These are phyloP conservation scores for Jaculus jaculus DNA, from an alignment of 2,113 vertebrate species.

Conservation along the genomic window DNA sequence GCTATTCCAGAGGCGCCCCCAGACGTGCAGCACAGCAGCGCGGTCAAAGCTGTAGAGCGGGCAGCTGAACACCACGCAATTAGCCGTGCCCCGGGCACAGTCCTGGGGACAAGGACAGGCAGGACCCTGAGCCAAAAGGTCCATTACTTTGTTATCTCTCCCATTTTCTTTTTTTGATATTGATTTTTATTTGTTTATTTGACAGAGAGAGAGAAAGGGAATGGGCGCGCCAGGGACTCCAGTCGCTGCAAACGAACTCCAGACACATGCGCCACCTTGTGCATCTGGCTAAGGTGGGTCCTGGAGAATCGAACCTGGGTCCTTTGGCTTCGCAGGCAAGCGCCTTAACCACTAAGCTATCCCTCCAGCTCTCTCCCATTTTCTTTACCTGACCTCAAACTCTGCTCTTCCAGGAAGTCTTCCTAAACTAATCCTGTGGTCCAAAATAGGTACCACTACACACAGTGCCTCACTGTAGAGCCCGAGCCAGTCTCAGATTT, in stretches of 20 bases:
- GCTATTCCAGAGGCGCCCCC: slow-evolving; percentile 93
- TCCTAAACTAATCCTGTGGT: not conserved
- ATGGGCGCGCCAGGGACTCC: too few species aligned
- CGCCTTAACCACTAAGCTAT: too few species aligned
- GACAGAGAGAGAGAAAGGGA: too few species aligned
- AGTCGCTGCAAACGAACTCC: too few species aligned
- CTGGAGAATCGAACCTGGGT: too few species aligned
- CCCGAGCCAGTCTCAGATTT: not conserved
- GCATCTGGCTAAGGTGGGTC: too few species aligned
- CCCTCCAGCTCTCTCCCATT: slow-evolving; percentile 18
- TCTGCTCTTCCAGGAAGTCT: slow-evolving; percentile 44
- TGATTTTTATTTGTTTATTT: too few species aligned
- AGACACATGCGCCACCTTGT: too few species aligned
- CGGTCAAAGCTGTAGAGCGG: slow-evolving; percentile 92
- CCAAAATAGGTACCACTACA: not conserved
- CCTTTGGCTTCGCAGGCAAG: too few species aligned
- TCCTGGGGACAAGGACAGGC: slow-evolving; percentile 83
- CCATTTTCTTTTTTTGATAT: not conserved
- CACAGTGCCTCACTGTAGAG: not conserved
- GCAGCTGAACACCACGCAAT: slow-evolving; percentile 90
- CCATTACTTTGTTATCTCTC: not conserved
- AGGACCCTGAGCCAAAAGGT: not conserved
- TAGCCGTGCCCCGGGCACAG: slow-evolving; percentile 89
- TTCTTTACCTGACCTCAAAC: not conserved
- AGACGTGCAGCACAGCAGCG: slow-evolving; percentile 86